A percentile compares a stretch with the other conserved stretches of the same genome.
These are phyloP conservation scores for Arnoldichthys spilopterus DNA, from an alignment of 2,797 vertebrate species.

Conservation along the genomic window DNA sequence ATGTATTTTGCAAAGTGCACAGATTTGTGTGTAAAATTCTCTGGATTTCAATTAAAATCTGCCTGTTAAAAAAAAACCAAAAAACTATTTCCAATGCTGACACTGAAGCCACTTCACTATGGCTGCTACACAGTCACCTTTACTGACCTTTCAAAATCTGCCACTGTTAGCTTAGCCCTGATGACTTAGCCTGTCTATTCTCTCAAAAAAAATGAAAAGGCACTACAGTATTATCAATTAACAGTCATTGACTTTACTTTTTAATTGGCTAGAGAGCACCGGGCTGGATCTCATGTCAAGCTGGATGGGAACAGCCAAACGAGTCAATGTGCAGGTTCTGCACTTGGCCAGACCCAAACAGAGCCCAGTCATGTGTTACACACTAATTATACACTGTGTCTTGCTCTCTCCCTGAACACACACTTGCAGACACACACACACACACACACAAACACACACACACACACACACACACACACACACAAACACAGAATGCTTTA, in stretches of 20 bases:
- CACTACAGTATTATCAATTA: constrained; percentile 77
- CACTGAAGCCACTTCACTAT: neutral
- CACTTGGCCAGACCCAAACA: constrained; percentile 69
- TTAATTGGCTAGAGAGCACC: constrained; percentile 79
- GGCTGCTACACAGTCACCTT: neutral
- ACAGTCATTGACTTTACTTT: constrained; percentile 77
- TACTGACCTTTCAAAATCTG: constrained; percentile 5
- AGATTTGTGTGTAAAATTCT: too few relatives aligned
- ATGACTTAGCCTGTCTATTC: neutral
- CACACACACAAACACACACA: constrained; percentile 35
- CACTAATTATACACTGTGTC: constrained; percentile 75
- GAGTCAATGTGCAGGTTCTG: constrained; percentile 63
- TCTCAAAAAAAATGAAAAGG: constrained; percentile 60
- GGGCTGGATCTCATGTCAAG: constrained; percentile 61
- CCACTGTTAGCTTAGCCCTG: neutral
- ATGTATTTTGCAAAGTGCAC: too few relatives aligned
- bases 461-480: constrained; percentile 31
- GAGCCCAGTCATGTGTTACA: constrained; percentile 72
- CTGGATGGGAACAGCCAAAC: constrained; percentile 56
- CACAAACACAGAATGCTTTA: constrained; percentile 5
- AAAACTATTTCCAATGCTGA: neutral
- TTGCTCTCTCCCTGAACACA: constrained; percentile 49
- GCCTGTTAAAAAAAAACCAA: neutral
- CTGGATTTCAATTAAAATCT: neutral
- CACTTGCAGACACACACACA: constrained; percentile 21